Base-by-base conservation (phyloP, 2,113 vertebrate genomes). In the Campylomormyrus numenius region DNA sequence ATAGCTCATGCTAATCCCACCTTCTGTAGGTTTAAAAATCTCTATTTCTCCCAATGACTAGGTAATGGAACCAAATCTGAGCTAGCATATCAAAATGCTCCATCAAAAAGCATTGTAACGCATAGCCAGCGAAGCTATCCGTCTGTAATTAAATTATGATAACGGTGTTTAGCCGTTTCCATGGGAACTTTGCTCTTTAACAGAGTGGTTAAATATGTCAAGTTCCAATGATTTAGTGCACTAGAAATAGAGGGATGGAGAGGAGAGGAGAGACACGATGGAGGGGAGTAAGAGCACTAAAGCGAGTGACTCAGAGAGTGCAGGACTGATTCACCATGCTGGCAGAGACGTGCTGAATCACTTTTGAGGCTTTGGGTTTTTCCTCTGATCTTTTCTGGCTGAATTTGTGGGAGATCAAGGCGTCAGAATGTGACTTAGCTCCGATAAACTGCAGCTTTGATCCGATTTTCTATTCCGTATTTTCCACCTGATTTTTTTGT, bases 111-210 rank as follows among this genome's bases (percentile, higher is more conserved):
- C 46, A 91, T 13, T 91, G 24, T 88, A 45, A 17, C 49, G 91
- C 90, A 48, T 88, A 89, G 90, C 66, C n/a, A n/a, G 56, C 24
- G 42, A 90, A 70, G 49, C 50, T 21, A 86, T 77, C 19, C 85
- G 27, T 88, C 88, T 85, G 92, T 90, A 91, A 90, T 89, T 91
- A 92, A 92, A 92, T 90, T 90, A 53, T 19, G 66, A 56, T 92
- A 87, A 85, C 66, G 35, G 53, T 90, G 88, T 52, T 58, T 90
- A 90, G 89, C 45, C 17, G 93, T 94, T 94, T 92, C 94, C 94
- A 94, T 93, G 90, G 94, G 89, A 94, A 94, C 92, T 77, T 58
- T 21, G 90, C 90, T 93, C 84, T 70, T 85, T 62, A 89, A 85
- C 80, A 48, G 89, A 56, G 77, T 62, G 80, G 77, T 85, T 84